These are phyloP conservation scores for Eufriesea mexicana DNA, from an alignment of 1,140 invertebrate species.

Conservation along the genomic window DNA sequence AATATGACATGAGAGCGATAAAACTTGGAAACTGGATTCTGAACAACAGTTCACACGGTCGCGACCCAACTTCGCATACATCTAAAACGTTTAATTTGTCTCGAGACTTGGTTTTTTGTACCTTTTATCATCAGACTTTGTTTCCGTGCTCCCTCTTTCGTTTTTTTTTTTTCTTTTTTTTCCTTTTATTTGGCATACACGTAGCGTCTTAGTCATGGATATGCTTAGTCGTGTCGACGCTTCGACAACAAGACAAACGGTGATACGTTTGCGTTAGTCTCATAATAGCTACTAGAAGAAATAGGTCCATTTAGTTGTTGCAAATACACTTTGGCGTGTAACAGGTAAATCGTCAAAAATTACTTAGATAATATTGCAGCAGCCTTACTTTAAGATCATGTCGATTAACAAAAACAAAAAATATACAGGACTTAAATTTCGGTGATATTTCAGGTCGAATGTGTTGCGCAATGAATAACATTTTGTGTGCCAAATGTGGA, in stretches of 20 bases:
- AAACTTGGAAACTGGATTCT: conserved; percentile 56
- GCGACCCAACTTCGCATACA: background rate
- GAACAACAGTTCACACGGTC: conserved; percentile 17
- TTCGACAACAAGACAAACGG: conserved; percentile 59
- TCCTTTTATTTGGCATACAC: conserved; percentile 22
- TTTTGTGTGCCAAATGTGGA: conserved; percentile 4
- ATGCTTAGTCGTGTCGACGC: conserved; percentile 68
- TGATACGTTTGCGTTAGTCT: conserved; percentile 33
- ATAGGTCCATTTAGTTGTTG: conserved; percentile 60
- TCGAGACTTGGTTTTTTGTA: conserved; percentile 44
- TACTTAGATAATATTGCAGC: conserved; percentile 59
- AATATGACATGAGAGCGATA: conserved; percentile 57
- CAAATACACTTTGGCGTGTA: conserved; percentile 65
- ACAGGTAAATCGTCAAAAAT: conserved; percentile 63
- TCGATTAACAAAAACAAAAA: conserved; percentile 56
- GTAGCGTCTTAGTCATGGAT: conserved; percentile 70
- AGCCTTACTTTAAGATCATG: conserved; percentile 44
- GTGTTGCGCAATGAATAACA: conserved; percentile 4
- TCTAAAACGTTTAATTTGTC: conserved; percentile 13
- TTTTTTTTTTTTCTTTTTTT: background rate
- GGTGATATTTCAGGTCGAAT: conserved; percentile 27
- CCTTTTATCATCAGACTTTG: conserved; percentile 51
- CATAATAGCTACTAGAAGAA: conserved; percentile 61
- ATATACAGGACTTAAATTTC: conserved; percentile 58
- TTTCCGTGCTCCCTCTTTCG: conserved; percentile 58